Base-by-base conservation (phyloP, 2,888 invertebrate genomes). In the Branchinecta sandiegonensis region DNA sequence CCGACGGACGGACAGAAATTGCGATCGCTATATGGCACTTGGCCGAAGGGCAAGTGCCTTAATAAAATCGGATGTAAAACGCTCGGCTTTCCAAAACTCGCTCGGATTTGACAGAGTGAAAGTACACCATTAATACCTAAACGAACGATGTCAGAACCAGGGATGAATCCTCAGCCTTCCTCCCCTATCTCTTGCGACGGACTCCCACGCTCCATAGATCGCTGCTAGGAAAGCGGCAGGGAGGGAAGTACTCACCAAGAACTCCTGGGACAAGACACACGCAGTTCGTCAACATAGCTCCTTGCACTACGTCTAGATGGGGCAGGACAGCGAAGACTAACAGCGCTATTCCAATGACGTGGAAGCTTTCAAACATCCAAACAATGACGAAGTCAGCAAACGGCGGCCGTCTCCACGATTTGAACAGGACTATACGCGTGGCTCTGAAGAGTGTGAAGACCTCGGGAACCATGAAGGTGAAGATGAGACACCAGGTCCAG, bases 211-310 rank as follows among this genome's bases (percentile, higher is more conserved):
- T 3, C 37, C 37, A 37, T 6, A 37, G 37, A 37, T 37, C 37
- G 37, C 37, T 0, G 4, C 37, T 37, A 37, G 37, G 37, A 37
- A 37, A 37, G 37, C 4, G 37, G 37, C 37, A 65, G 12, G n/a
- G 12, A 37, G 64, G 23, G 13, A 66, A 77, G 48, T 77, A 77
- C 75, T 83, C 81, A 83, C 87, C 86, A 47, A 89, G 79, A 70
- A 91, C 79, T 17, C 88, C 89, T 3, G 97, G 97, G 64, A 95
- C 82, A 73, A 96, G 87, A 77, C 94, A 95, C 68, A 96, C 84
- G 75, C 94, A 94, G 78, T 94, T 95, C 46, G 94, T 94, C 72
- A 97, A 81, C 92, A 95, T 94, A 50, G 94, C 91, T 64, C 94
- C 95, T 78, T 93, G 91, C 69, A 95, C 88, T 8, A 93, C 91